Conservation (phyloP, 2,797 vertebrate genomes). For the Siniperca undulata region DNA sequence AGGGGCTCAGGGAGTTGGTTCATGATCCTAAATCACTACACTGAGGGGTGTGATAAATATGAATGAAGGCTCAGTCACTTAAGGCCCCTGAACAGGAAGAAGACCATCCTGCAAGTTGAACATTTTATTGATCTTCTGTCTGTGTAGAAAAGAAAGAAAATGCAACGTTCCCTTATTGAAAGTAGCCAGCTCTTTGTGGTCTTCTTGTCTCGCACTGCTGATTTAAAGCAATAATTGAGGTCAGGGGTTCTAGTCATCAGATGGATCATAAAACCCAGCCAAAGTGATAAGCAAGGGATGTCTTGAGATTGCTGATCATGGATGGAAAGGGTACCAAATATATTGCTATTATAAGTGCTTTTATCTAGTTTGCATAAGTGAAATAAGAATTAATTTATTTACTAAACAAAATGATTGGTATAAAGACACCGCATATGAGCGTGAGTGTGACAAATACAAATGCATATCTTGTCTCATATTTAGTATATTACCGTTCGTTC, state of each 20-base stretch:
- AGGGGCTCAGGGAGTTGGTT: conserved; percentile 22
- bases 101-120: background rate
- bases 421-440: background rate
- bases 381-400: background rate
- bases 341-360: background rate
- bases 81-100: background rate
- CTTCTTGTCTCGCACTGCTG: background rate
- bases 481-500: no score
- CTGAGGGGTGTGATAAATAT: conserved; percentile 46
- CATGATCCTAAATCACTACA: conserved; percentile 41
- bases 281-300: conserved; percentile 32
- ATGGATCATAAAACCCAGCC: conserved; percentile 8
- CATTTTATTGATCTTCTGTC: conserved; percentile 24
- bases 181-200: background rate
- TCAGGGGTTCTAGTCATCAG: conserved; percentile 17
- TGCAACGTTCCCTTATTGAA: background rate
- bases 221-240: conserved; percentile 28
- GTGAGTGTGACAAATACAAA: background rate
- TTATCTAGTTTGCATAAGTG: background rate
- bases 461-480: background rate
- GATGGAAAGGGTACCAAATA: background rate
- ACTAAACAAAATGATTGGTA: background rate
- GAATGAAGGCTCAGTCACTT: conserved; percentile 23
- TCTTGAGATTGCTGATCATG: conserved; percentile 5
- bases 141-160: conserved; percentile 9